Evolutionary conservation across 2,888 invertebrate species (phyloP), one percentile per base, ranked within the genome.

Genomic region (Drepanosiphum platanoidis): DNA sequence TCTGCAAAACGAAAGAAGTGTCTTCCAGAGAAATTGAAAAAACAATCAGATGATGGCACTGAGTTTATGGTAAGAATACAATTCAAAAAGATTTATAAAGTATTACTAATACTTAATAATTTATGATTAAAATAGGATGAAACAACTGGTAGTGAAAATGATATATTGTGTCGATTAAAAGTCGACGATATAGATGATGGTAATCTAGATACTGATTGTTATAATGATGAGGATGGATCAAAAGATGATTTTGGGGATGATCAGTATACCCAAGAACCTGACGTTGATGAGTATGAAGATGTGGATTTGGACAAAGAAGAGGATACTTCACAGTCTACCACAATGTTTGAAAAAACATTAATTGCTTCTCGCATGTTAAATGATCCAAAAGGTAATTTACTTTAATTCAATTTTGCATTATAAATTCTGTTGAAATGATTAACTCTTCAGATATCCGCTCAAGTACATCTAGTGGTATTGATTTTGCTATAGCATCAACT

Each of bases 1-100:
- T 71, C 86, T 64, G 77, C 77, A 13, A 88, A 88, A 80, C 86
- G 88, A 81, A 88, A 88, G 86, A 88, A 88, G 86, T 87, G 88
- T 11, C 87, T 88, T 30, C 88, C 88, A 8, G 58, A 77, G n/a
- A 84, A 84, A 77, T 77, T 84, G n/a, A 46, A 77, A 70, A 84
- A 84, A 77, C 66, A 68, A 13, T 77, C 68, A 30, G 84, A 84
- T 68, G 70, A 84, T 58, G 52, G 84, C 22, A 75, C 68, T 32
- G 84, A 84, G 30, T 84, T 58, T 58, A 84, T 84, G 84, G 84
- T 84, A 27, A 66, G 52, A n/a, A 52, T 42, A n/a, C 32, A n/a
- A 8, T 82, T 42, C 11, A 15, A 13, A 81, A 61, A 30, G 34
- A 34, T 46, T 84, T 64, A 1, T 46, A 34, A 68, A 68, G 13